Percentiles rank a stretch among this genome's conserved stretches.
Evolutionary conservation across 2,113 vertebrate species (phyloP).

Genomic region (Ceuthmochares aereus): DNA sequence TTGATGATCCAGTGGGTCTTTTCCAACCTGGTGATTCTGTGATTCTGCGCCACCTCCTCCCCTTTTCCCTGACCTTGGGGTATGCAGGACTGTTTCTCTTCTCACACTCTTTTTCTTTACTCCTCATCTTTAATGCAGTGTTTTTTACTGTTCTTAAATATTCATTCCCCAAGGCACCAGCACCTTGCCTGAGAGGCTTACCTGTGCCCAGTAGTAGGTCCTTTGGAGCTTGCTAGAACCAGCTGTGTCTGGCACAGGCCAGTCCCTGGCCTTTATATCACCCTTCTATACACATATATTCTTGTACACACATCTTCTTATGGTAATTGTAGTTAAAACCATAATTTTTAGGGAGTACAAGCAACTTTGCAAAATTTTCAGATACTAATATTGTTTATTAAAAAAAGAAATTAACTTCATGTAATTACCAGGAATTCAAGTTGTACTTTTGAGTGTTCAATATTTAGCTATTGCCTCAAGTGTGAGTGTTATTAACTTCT

Average conservation of each 20-base stretch:
- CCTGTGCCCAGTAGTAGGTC: not conserved
- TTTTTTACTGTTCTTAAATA: not conserved
- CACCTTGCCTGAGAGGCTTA: not conserved
- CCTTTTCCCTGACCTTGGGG: not conserved
- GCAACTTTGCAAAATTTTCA: not conserved
- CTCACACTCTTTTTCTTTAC: no score
- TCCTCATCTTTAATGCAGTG: not conserved
- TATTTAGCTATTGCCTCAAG: not conserved
- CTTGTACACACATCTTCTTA: not conserved
- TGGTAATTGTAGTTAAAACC: not conserved
- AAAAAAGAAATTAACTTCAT: not conserved
- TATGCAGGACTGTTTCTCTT: not conserved
- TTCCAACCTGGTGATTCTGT: no score
- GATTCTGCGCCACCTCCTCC: no score
- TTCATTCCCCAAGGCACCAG: fast-evolving
- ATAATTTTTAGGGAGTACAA: not conserved
- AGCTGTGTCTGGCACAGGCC: fast-evolving
- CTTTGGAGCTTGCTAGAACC: not conserved
- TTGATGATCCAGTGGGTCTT: no score
- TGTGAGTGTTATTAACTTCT: not conserved
- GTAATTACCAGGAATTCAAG: not conserved
- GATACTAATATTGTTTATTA: no score
- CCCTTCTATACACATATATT: not conserved
- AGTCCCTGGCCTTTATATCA: not conserved
- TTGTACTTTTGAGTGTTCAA: not conserved